Conservation (phyloP, 2,797 vertebrate genomes). For the Siniperca undulata region DNA sequence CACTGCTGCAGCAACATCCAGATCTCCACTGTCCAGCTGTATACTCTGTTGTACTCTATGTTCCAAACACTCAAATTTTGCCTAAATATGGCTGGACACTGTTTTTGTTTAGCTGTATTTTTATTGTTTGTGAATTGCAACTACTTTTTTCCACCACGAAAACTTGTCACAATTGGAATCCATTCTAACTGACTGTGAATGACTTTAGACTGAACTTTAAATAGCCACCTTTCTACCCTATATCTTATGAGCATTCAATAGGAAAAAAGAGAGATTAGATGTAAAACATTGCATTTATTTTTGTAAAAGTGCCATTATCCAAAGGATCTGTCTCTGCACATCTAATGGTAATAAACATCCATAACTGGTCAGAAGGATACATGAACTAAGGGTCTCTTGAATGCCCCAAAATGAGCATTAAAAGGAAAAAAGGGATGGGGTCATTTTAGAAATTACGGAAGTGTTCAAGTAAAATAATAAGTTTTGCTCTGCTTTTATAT, state of each 20-base stretch:
- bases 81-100: background rate
- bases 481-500: too few species aligned
- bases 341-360: too few species aligned
- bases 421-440: too few species aligned
- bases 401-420: too few species aligned
- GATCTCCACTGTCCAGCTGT: background rate
- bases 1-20: background rate
- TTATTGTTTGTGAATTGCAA: background rate
- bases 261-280: background rate
- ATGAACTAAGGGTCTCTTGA: too few species aligned
- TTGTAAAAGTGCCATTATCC: background rate
- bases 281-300: too few species aligned
- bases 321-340: too few species aligned
- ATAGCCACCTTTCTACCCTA: background rate
- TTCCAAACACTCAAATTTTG: background rate
- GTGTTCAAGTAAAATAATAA: too few species aligned
- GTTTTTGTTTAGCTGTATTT: too few species aligned
- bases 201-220: background rate
- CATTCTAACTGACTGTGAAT: background rate
- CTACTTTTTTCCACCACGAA: background rate
- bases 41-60: too few species aligned
- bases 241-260: background rate
- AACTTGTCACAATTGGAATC: background rate
- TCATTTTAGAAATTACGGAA: too few species aligned
- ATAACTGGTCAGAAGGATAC: too few species aligned